Evolutionary conservation across 92 coral and sea anemone species (phyloP).

Genomic region (Zoanthus solanderi): DNA sequence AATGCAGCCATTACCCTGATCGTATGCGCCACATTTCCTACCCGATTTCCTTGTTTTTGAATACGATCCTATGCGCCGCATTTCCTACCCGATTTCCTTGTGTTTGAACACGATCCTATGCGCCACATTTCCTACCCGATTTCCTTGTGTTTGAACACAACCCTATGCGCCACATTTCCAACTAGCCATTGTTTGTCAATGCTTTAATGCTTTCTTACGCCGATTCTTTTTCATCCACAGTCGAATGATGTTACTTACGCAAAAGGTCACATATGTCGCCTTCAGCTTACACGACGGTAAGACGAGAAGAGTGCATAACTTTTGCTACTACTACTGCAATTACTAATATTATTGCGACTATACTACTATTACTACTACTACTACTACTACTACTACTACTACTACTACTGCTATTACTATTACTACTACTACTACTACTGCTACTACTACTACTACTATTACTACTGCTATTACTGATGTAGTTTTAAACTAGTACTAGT

Average conservation of each 20-base stretch:
- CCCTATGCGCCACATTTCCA: too few relatives aligned
- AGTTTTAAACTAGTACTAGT: background rate
- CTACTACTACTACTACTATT: too few relatives aligned
- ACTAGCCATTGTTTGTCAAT: background rate
- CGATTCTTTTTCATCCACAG: slow-evolving; percentile 14
- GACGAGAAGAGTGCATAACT: background rate
- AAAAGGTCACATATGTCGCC: slow-evolving; percentile 38
- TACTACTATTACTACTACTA: background rate
- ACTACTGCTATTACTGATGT: background rate
- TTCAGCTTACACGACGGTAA: slow-evolving; percentile 48
- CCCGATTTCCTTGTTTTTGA: too few relatives aligned
- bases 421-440: background rate
- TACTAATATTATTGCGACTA: too few relatives aligned
- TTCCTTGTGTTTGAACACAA: too few relatives aligned
- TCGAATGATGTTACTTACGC: slow-evolving; percentile 43
- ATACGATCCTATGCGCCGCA: too few relatives aligned
- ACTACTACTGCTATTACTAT: background rate
- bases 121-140: too few relatives aligned
- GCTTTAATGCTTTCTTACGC: background rate
- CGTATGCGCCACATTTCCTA: too few relatives aligned
- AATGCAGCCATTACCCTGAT: too few relatives aligned
- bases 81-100: too few relatives aligned
- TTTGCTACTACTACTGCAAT: background rate
- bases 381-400: background rate
- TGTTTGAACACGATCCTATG: too few relatives aligned